A percentile compares a stretch with the other conserved stretches of the same genome.
phyloP scores from a whole-genome alignment of 1,140 invertebrate species.

The Xylocopa sonorina region DNA sequence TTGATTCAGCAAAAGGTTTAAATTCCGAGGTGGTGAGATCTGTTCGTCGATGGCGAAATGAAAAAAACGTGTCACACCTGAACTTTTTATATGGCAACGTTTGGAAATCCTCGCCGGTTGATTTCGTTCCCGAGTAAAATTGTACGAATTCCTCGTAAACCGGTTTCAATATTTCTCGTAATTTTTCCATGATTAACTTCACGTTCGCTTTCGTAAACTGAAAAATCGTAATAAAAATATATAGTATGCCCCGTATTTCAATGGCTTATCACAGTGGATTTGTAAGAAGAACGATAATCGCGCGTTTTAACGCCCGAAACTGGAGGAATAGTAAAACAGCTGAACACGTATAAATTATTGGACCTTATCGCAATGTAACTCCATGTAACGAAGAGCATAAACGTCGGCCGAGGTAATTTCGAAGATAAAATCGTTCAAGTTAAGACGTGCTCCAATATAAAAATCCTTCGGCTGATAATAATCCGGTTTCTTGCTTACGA shows the following conservation, averaged over 20 bases:
- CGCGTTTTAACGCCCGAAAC: neutral
- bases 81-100: constrained; percentile 82
- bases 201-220: constrained; percentile 89
- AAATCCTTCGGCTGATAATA: constrained; percentile 90
- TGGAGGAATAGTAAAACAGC: neutral
- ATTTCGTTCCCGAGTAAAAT: constrained; percentile 83
- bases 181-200: constrained; percentile 87
- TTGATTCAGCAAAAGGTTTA: neutral
- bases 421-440: constrained; percentile 90
- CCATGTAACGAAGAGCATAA: constrained; percentile 94
- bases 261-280: neutral
- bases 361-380: constrained; percentile 89
- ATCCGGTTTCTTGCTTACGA: constrained; percentile 85
- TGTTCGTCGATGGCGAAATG: no score
- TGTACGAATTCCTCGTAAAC: constrained; percentile 89
- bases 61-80: constrained; percentile 79
- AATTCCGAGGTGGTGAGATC: no score
- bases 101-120: constrained; percentile 74
- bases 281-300: constrained; percentile 1
- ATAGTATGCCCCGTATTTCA: constrained; percentile 6
- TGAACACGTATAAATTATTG: constrained; percentile 3
- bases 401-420: constrained; percentile 91
- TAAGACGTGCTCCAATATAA: constrained; percentile 89
- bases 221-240: constrained; percentile 47
- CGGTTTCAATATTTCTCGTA: constrained; percentile 84